Conservation (phyloP, 2,113 vertebrate species). For the Asarcornis scutulata region DNA sequence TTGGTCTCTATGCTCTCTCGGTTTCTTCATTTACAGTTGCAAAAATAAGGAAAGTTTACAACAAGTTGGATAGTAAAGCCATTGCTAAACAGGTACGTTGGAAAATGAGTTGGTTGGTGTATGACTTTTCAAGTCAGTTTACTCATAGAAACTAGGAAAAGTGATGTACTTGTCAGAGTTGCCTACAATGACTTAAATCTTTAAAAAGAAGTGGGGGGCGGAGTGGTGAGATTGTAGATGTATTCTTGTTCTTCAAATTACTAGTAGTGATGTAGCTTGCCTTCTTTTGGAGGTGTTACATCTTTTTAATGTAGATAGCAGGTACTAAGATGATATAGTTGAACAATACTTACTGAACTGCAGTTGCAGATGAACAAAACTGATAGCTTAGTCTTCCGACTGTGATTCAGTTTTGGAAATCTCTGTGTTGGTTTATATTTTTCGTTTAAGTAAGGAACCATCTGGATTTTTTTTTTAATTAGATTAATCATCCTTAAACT, state of each 20-base stretch:
- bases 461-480: neutral
- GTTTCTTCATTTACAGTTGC: conserved; percentile 94
- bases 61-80: conserved; percentile 97
- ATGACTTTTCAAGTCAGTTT: neutral
- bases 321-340: neutral
- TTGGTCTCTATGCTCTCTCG: conserved; percentile 92
- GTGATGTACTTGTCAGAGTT: neutral
- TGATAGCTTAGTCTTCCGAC: neutral
- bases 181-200: too few relatives aligned
- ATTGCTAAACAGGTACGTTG: conserved; percentile 94
- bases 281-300: neutral
- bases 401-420: neutral
- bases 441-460: neutral
- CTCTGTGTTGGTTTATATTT: neutral
- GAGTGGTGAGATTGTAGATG: neutral
- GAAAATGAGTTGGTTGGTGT: neutral
- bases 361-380: neutral
- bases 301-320: neutral
- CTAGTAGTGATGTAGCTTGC: neutral
- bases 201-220: too few relatives aligned
- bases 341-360: neutral
- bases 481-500: neutral
- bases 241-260: neutral
- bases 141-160: neutral
- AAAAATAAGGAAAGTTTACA: conserved; percentile 95